Conservation (phyloP, 2,888 invertebrate species). For the Ichneumoninae sp. region DNA sequence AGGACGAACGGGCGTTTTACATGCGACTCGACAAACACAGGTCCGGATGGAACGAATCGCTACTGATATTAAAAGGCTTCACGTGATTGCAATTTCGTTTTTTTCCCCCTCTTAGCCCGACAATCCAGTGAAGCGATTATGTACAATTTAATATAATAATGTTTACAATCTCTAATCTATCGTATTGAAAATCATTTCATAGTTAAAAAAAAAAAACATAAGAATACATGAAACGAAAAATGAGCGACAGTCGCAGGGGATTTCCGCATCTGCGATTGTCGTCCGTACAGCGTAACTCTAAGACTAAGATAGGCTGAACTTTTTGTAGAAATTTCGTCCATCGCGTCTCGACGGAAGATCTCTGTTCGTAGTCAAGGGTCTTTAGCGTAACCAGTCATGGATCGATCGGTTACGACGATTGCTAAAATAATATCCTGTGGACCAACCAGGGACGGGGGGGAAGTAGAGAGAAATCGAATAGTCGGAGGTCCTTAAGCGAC, state of each 20-base stretch:
- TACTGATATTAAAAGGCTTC: slow-evolving; percentile 12
- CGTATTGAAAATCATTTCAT: slow-evolving; percentile 14
- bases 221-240: not conserved
- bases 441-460: slow-evolving; percentile 36
- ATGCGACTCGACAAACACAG: slow-evolving; percentile 31
- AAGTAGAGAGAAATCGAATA: slow-evolving; percentile 53
- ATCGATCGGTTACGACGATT: slow-evolving; percentile 68
- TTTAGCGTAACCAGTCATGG: slow-evolving; percentile 76
- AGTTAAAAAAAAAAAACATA: slow-evolving; percentile 38
- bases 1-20: slow-evolving; percentile 13
- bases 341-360: slow-evolving; percentile 40
- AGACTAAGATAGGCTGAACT: not conserved
- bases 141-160: slow-evolving; percentile 73
- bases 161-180: slow-evolving; percentile 48
- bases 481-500: slow-evolving; percentile 69
- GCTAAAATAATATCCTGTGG: slow-evolving; percentile 55
- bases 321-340: slow-evolving; percentile 12
- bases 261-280: not conserved
- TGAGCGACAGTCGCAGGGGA: not conserved
- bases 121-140: slow-evolving; percentile 72
- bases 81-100: not conserved
- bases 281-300: not conserved
- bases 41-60: slow-evolving; percentile 1
- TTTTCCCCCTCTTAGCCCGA: slow-evolving; percentile 6
- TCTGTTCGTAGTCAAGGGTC: slow-evolving; percentile 46